Percentiles rank a stretch among this genome's conserved stretches.
Evolutionary conservation across 2,888 invertebrate species (phyloP).

Genomic region (Phengaris alcon): DNA sequence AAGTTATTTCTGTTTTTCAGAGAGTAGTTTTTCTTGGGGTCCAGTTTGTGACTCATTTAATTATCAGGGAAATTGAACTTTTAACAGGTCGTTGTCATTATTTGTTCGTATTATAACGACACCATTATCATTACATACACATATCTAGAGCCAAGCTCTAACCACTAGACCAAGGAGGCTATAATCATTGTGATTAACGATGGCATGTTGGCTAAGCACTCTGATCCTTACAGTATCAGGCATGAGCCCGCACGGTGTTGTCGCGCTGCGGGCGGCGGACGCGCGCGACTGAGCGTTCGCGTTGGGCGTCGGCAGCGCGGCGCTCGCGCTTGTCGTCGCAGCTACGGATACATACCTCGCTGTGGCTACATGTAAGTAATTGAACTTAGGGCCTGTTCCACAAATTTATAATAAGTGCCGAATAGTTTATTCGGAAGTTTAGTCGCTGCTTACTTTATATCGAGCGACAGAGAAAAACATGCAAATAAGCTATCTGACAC

Average conservation of each 20-base stretch:
- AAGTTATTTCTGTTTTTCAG: slow-evolving; percentile 8
- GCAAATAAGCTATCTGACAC: too few relatives aligned
- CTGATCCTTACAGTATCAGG: neutral
- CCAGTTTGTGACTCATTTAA: neutral
- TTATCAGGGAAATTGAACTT: neutral
- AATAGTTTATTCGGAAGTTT: too few relatives aligned
- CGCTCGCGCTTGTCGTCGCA: neutral
- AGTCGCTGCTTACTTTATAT: too few relatives aligned
- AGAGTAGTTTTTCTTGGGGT: neutral
- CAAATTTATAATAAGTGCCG: too few relatives aligned
- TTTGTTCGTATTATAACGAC: too few relatives aligned
- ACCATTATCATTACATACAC: too few relatives aligned
- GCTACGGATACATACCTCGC: neutral
- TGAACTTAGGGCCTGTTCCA: too few relatives aligned
- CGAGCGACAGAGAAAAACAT: too few relatives aligned
- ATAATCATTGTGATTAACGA: too few relatives aligned
- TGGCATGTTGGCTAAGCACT: too few relatives aligned
- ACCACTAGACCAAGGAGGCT: too few relatives aligned
- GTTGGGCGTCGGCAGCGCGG: neutral
- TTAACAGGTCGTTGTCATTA: neutral
- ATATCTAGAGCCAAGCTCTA: too few relatives aligned
- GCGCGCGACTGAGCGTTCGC: slow-evolving; percentile 1
- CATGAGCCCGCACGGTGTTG: neutral
- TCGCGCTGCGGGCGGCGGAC: neutral
- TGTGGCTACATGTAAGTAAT: neutral